Evolutionary conservation across 2,113 vertebrate species (phyloP).

Genomic region (Puma concolor): DNA sequence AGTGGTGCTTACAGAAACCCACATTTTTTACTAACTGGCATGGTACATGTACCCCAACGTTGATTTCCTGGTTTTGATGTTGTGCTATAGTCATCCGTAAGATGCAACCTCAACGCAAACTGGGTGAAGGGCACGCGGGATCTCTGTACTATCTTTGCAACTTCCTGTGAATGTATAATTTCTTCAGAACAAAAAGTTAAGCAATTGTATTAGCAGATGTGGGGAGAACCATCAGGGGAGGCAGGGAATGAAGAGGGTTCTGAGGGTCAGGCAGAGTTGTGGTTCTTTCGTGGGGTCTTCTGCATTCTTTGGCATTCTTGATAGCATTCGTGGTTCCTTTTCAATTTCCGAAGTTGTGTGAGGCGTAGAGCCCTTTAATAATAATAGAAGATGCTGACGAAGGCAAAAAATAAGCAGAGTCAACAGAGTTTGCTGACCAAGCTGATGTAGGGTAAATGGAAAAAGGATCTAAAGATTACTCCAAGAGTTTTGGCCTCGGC

Average conservation of each 20-base stretch:
- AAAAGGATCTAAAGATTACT: neutral
- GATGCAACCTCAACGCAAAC: neutral
- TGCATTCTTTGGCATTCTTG: neutral
- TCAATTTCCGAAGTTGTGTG: neutral
- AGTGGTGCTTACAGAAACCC: neutral
- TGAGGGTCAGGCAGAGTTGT: neutral
- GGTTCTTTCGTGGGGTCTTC: neutral
- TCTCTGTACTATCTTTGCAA: neutral
- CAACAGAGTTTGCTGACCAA: constrained; percentile 5
- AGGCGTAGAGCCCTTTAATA: constrained; percentile 14
- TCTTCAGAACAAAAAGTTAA: neutral
- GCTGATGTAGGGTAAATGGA: neutral
- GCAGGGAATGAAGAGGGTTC: neutral
- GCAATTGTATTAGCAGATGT: neutral
- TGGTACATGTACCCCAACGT: neutral
- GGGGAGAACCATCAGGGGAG: neutral
- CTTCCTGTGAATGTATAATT: neutral
- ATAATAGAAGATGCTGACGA: constrained; percentile 39
- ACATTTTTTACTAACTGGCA: neutral
- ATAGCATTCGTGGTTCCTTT: neutral
- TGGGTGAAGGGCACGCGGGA: neutral
- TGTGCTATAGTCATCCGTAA: neutral
- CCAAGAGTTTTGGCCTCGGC: neutral
- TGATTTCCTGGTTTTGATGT: neutral
- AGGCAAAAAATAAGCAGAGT: neutral